Conservation (phyloP, 2,797 vertebrate genomes). For the Muscicapa comitata region DNA sequence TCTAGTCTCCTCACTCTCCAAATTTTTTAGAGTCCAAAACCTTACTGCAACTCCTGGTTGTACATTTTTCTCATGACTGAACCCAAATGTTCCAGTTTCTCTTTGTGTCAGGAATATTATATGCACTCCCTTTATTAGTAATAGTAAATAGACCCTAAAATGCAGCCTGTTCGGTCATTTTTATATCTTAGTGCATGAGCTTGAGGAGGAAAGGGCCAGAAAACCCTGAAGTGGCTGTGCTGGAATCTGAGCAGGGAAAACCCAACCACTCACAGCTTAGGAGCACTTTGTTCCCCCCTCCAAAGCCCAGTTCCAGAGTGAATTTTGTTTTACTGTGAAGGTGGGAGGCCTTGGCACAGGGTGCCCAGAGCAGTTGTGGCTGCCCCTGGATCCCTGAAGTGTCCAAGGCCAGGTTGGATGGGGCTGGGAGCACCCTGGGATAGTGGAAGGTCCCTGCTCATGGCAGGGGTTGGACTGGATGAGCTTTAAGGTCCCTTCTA, state of each 20-base stretch:
- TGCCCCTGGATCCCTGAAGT: not conserved
- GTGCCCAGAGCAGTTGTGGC: not conserved
- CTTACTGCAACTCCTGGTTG: not conserved
- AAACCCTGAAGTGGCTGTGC: not conserved
- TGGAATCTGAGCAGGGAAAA: not conserved
- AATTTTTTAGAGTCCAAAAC: not conserved
- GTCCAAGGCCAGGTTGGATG: fast-evolving
- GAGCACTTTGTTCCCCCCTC: not conserved
- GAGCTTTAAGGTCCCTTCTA: not conserved
- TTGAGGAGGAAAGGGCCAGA: not conserved
- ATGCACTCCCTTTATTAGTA: not conserved
- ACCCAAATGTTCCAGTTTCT: not conserved
- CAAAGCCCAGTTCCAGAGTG: not conserved
- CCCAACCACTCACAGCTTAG: not conserved
- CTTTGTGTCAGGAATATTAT: not conserved
- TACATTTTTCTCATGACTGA: not conserved
- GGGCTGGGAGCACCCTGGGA: not conserved
- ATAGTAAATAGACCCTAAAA: not conserved
- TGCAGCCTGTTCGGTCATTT: not conserved
- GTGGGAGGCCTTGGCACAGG: not conserved
- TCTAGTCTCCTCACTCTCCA: not conserved
- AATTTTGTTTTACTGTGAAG: not conserved
- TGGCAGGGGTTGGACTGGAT: not conserved
- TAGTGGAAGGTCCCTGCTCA: not conserved
- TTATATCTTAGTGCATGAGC: not conserved